phyloP scores from a whole-genome alignment of 2,113 vertebrate genomes.

The Microtus pennsylvanicus region DNA sequence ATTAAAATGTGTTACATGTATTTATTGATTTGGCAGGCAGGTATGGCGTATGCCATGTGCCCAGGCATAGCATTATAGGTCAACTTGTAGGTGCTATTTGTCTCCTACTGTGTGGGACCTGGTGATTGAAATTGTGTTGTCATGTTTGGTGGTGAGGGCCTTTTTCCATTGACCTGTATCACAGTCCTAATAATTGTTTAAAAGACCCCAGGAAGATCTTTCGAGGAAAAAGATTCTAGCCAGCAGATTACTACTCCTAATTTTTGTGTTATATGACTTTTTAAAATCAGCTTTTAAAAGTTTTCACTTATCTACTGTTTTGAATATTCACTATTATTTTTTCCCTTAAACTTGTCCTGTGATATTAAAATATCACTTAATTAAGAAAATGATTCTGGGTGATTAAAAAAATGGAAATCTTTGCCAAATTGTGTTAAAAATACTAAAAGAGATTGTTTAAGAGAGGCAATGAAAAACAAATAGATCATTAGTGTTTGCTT shows the following conservation, averaged over 20 bases:
- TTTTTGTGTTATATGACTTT: neutral
- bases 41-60: neutral
- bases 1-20: neutral
- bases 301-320: neutral
- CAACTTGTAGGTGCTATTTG: neutral
- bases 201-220: neutral
- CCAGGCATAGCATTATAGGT: neutral
- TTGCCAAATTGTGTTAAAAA: conserved; percentile 20
- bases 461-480: neutral
- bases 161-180: neutral
- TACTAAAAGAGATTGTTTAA: conserved; percentile 18
- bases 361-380: conserved; percentile 42
- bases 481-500: neutral
- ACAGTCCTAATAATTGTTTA: neutral
- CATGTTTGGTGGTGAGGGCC: neutral
- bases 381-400: neutral
- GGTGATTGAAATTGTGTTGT: neutral
- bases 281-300: conserved; percentile 9
- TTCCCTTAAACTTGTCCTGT: neutral
- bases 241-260: neutral
- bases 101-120: neutral
- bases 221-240: neutral
- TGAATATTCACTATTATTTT: neutral
- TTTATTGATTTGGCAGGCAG: neutral
- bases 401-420: conserved; percentile 5